Evolutionary conservation across 2,888 invertebrate genomes (phyloP).

Genomic region (Crepidodera aurea): DNA sequence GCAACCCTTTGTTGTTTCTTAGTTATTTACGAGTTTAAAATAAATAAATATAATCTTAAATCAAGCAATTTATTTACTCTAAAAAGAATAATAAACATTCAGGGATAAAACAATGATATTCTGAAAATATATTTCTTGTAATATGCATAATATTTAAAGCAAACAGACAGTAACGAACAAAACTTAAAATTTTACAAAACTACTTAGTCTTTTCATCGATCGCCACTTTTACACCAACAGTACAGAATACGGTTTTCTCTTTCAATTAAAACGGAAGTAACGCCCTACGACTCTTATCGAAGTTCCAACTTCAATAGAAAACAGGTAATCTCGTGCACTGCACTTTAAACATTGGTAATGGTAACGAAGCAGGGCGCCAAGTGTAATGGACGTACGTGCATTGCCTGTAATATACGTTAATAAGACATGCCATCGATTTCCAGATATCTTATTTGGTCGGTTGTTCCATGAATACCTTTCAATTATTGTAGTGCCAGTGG

Average conservation of each 20-base stretch:
- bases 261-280: constrained; percentile 12
- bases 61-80: no score
- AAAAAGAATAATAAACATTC: no score
- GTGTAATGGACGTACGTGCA: constrained; percentile 15
- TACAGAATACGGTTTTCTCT: neutral
- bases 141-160: no score
- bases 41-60: no score
- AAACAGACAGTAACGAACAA: no score
- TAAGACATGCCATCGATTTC: constrained; percentile 5
- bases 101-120: no score
- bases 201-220: no score
- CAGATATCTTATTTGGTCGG: constrained; percentile 6
- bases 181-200: no score
- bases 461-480: neutral
- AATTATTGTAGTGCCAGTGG: no score
- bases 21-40: no score
- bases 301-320: constrained; percentile 11
- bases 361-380: constrained; percentile 8
- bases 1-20: no score
- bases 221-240: neutral
- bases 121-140: no score
- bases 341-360: constrained; percentile 5
- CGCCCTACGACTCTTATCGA: constrained; percentile 12
- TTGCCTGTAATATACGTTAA: constrained; percentile 4
- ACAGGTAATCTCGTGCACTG: constrained; percentile 9